These are phyloP conservation scores for Pristionchus fissidentatus DNA, from an alignment of 2,888 invertebrate genomes.

Conservation along the genomic window DNA sequence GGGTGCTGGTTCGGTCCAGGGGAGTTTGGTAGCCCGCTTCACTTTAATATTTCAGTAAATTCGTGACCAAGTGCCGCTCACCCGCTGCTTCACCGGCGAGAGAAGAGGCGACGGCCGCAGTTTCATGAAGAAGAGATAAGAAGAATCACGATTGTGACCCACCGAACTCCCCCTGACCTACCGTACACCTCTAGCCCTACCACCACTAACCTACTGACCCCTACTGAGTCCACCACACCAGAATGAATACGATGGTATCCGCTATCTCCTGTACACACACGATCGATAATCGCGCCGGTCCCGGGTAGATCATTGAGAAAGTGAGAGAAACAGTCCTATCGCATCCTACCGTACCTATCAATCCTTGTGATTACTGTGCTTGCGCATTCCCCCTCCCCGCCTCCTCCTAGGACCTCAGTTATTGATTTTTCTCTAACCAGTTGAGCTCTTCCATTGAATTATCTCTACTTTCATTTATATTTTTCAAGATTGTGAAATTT, in stretches of 20 bases:
- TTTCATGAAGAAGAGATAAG: neutral
- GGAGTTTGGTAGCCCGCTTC: no score
- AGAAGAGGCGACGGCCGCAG: neutral
- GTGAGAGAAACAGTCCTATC: no score
- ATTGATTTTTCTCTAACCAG: neutral
- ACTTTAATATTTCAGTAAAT: neutral
- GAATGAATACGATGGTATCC: conserved; percentile 25
- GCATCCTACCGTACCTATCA: conserved; percentile 4
- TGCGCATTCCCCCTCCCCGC: neutral
- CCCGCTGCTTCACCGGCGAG: neutral
- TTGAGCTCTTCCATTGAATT: neutral
- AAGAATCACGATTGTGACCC: conserved; percentile 8
- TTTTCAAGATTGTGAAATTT: neutral
- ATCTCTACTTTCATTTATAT: neutral
- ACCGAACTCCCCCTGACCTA: conserved; percentile 24
- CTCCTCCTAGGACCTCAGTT: no score
- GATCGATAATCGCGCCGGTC: neutral
- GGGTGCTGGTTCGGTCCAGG: no score
- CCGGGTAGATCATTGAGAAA: neutral
- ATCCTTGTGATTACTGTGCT: conserved; percentile 31
- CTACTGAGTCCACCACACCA: neutral
- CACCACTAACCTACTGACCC: conserved; percentile 6
- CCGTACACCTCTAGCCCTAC: neutral
- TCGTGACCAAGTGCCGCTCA: neutral
- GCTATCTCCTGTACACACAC: conserved; percentile 19